phyloP scores from a whole-genome alignment of 2,797 vertebrate genomes.

The Ciconia nigra region DNA sequence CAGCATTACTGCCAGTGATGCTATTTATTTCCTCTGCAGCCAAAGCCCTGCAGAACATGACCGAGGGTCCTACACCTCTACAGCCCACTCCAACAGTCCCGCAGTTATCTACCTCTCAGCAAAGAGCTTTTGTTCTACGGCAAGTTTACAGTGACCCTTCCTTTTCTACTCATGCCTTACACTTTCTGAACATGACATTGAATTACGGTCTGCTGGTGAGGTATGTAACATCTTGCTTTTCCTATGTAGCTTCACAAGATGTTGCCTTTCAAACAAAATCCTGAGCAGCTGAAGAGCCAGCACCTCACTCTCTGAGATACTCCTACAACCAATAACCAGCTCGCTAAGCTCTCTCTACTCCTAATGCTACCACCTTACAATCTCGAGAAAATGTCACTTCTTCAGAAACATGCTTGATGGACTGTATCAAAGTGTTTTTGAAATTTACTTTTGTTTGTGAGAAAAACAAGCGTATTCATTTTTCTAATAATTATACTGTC shows the following conservation, averaged over 20 bases:
- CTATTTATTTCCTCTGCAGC: not conserved
- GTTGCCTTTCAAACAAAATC: not conserved
- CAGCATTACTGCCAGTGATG: not conserved
- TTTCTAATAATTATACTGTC: not conserved
- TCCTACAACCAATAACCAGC: not conserved
- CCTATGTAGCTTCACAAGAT: fast-evolving
- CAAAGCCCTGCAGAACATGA: not conserved
- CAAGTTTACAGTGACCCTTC: not conserved
- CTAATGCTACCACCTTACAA: not conserved
- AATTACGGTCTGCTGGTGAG: not conserved
- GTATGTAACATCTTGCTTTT: not conserved
- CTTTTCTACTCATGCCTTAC: not conserved
- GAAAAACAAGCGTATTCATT: not conserved
- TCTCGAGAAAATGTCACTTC: not conserved
- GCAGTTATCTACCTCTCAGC: not conserved
- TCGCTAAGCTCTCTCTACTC: not conserved
- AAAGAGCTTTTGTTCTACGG: not conserved
- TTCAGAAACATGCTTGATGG: not conserved
- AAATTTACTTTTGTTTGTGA: not conserved
- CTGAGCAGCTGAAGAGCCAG: not conserved
- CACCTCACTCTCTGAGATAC: not conserved
- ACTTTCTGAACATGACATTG: not conserved
- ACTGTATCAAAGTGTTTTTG: not conserved
- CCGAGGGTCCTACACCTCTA: not conserved
- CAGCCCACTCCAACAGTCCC: fast-evolving